Conservation (phyloP, 2,888 invertebrate genomes). For the Sialis lutaria region DNA sequence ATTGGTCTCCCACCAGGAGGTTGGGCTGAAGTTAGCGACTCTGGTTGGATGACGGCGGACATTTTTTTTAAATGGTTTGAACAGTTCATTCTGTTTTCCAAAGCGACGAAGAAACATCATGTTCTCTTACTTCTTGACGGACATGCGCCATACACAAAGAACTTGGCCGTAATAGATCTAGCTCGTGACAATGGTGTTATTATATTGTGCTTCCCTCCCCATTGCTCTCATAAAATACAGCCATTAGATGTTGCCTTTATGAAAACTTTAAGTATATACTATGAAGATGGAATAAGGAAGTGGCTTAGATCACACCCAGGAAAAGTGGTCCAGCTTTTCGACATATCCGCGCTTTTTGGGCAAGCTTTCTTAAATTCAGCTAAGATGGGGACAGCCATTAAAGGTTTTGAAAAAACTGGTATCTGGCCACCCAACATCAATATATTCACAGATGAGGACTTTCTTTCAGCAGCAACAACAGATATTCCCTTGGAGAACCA, state of each 20-base stretch:
- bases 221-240: constrained; percentile 14
- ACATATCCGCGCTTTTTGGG: constrained; percentile 11
- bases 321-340: constrained; percentile 12
- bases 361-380: constrained; percentile 12
- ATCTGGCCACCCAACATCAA: constrained; percentile 8
- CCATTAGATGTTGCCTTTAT: constrained; percentile 14
- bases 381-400: constrained; percentile 9
- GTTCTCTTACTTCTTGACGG: background rate
- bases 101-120: no score
- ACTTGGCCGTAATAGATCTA: constrained; percentile 15
- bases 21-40: constrained; percentile 7
- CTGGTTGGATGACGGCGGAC: constrained; percentile 5
- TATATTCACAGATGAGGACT: constrained; percentile 10
- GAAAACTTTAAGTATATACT: constrained; percentile 14
- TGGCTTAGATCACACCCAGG: constrained; percentile 14
- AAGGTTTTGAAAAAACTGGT: constrained; percentile 11
- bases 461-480: constrained; percentile 8
- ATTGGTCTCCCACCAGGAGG: background rate
- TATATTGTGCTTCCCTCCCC: constrained; percentile 18
- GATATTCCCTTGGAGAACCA: background rate
- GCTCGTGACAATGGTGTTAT: constrained; percentile 15
- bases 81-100: no score
- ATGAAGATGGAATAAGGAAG: constrained; percentile 11
- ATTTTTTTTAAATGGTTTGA: background rate
- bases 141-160: constrained; percentile 10